Evolutionary conservation across 2,113 vertebrate genomes (phyloP).

Genomic region (Rallus limicola): DNA sequence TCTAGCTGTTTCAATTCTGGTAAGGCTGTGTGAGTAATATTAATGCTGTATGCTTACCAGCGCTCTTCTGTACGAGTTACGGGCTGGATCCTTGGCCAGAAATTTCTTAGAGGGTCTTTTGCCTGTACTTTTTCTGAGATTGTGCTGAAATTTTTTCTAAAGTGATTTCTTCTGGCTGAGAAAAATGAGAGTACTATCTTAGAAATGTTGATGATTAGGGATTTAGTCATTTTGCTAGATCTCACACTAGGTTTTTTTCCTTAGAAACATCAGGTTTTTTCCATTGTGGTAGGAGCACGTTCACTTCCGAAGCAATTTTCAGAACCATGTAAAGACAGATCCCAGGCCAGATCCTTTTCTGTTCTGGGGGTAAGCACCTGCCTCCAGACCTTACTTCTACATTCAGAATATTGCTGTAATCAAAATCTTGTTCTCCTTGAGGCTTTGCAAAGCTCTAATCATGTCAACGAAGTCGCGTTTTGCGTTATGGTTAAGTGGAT

Average conservation of each 20-base stretch:
- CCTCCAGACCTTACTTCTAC: not conserved
- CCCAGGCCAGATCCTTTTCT: not conserved
- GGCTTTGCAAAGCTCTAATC: slow-evolving; percentile 36
- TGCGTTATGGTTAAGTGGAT: slow-evolving; percentile 33
- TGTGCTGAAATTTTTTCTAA: not conserved
- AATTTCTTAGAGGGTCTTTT: not conserved
- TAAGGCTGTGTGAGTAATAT: not conserved
- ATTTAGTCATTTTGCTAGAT: not conserved
- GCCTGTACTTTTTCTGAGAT: not conserved
- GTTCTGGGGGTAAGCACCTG: not conserved
- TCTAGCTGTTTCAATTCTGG: not conserved
- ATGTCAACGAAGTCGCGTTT: not conserved
- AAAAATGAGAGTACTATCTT: not conserved
- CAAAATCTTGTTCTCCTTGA: not conserved
- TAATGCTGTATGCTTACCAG: rapidly evolving
- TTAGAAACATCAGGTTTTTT: not conserved
- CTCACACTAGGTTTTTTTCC: not conserved
- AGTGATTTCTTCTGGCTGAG: not conserved
- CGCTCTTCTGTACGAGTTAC: not conserved
- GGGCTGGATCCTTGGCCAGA: not conserved
- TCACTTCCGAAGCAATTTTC: not conserved
- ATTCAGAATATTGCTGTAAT: not conserved
- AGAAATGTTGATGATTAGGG: not conserved
- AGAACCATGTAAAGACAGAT: not conserved
- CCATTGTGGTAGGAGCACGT: too few relatives aligned